Percentiles rank a stretch among this genome's conserved stretches.
Conservation (phyloP, 1,140 invertebrate species). For the Drosophila nikananu region DNA sequence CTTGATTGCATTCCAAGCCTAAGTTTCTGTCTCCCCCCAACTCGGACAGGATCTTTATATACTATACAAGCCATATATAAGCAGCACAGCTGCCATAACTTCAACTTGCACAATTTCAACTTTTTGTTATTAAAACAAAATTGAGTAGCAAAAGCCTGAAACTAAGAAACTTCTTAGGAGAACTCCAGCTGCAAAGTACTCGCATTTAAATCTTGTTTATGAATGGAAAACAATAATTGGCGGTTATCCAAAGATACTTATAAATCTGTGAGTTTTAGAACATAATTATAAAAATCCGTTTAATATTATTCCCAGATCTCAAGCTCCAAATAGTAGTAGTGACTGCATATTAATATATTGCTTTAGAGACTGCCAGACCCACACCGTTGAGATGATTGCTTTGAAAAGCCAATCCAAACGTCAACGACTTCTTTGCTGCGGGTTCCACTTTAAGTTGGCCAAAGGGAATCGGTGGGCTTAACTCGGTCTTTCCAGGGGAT, state of each 20-base stretch:
- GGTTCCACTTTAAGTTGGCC: constrained; percentile 59
- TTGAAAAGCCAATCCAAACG: constrained; percentile 69
- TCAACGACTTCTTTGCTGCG: constrained; percentile 77
- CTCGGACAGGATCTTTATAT: constrained; percentile 17
- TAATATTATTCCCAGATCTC: not conserved
- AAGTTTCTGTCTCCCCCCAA: constrained; percentile 10
- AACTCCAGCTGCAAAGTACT: not conserved
- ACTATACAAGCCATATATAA: not conserved
- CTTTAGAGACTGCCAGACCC: constrained; percentile 11
- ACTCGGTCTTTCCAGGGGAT: constrained; percentile 1
- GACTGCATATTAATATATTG: constrained; percentile 3
- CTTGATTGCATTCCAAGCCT: constrained; percentile 71
- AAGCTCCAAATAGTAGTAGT: not conserved
- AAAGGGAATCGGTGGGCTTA: constrained; percentile 16
- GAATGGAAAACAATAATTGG: constrained; percentile 5
- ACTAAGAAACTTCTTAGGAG: not conserved
- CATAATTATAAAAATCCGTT: not conserved
- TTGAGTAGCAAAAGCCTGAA: constrained; percentile 7
- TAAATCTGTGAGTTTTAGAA: no score
- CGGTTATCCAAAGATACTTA: constrained; percentile 4
- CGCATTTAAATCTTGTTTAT: not conserved
- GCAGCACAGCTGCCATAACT: constrained; percentile 22
- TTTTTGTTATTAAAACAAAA: constrained; percentile 17
- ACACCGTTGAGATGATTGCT: constrained; percentile 48
- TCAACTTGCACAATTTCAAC: constrained; percentile 9